phyloP scores from a whole-genome alignment of 2,113 vertebrate species.

The Chionodraco myersi region DNA sequence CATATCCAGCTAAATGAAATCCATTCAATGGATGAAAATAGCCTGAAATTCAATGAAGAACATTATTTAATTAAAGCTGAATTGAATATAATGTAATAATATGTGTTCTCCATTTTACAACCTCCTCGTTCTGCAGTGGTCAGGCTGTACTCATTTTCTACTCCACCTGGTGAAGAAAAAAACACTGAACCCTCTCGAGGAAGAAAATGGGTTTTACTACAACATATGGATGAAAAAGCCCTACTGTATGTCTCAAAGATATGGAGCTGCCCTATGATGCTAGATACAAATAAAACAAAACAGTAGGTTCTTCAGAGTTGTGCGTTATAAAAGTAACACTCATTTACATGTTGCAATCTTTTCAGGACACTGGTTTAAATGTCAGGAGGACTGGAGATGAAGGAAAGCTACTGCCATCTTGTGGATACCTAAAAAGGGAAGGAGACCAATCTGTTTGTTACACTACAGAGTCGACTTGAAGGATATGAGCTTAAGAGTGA shows the following conservation, averaged over 20 bases:
- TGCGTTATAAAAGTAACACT: not conserved
- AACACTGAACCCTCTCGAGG: not conserved
- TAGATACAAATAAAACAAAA: constrained; percentile 2
- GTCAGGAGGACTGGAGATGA: not conserved
- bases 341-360: constrained; percentile 19
- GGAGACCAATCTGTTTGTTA: not conserved
- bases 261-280: not conserved
- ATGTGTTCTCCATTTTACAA: not conserved
- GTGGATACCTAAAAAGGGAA: constrained; percentile 43
- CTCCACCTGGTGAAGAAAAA: constrained; percentile 19
- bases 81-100: constrained; percentile 13
- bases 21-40: constrained; percentile 39
- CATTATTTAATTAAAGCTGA: constrained; percentile 35
- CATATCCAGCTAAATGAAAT: constrained; percentile 51
- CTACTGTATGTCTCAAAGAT: not conserved
- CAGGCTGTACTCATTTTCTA: not conserved
- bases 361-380: not conserved
- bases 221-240: constrained; percentile 30
- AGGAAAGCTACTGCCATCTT: constrained; percentile 78
- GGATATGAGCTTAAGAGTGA: not conserved
- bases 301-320: not conserved
- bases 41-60: constrained; percentile 36
- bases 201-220: constrained; percentile 13
- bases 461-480: not conserved
- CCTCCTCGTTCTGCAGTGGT: not conserved